These are phyloP conservation scores for Sepiola atlantica DNA, from an alignment of 2,888 invertebrate genomes.

Conservation along the genomic window DNA sequence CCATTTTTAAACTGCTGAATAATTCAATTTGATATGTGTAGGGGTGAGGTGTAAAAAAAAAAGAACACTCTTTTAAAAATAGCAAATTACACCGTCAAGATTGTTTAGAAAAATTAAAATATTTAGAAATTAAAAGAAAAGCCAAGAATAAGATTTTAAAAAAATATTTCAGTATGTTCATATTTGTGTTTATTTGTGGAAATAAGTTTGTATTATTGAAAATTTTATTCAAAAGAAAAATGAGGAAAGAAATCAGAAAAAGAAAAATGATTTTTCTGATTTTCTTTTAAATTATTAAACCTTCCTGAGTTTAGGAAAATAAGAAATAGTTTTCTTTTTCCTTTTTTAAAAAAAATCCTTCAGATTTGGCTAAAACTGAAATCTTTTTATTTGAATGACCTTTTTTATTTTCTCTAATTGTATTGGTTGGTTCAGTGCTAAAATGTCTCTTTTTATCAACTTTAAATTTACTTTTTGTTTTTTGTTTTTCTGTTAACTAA, in stretches of 20 bases:
- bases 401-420: not conserved
- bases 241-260: not conserved
- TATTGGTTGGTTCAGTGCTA: not conserved
- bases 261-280: not conserved
- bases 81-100: not conserved
- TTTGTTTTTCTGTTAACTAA: not conserved
- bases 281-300: not conserved
- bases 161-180: not conserved
- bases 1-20: constrained; percentile 24
- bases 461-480: not conserved
- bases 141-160: not conserved
- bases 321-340: not conserved
- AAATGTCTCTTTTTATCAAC: not conserved
- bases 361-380: not conserved
- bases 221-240: not conserved
- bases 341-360: not conserved
- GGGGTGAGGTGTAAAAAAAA: not conserved
- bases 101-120: not conserved
- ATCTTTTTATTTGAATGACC: not conserved
- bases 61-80: not conserved
- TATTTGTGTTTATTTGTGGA: no score
- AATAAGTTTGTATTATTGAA: not conserved
- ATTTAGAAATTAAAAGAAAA: not conserved
- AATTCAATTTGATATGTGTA: not conserved
- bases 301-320: not conserved